Evolutionary conservation across 2,113 vertebrate genomes (phyloP), one percentile per base, ranked within the genome.

Genomic region (Phyllostomus hastatus): DNA sequence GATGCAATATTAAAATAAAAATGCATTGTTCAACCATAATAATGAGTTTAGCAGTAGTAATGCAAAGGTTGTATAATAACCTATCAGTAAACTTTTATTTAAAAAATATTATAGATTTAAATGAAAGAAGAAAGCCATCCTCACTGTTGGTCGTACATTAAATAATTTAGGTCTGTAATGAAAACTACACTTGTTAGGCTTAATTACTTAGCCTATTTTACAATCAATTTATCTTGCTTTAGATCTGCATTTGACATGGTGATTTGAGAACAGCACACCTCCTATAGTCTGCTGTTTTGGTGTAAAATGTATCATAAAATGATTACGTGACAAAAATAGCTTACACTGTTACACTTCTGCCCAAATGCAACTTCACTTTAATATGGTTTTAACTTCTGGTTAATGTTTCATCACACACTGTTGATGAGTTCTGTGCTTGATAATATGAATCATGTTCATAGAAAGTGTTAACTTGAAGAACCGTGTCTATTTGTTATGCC

Each of bases 351-450:
- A 15, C 1, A 43, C 83, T 96, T 73, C 26, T 90, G 22, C 26
- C 43, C 12, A 75, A 48, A 19, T 91, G 93, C 20, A 97, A 86
- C 9, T 91, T 72, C 70, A 4, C 11, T 81, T 46, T 83, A 70
- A 81, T 84, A 84, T 43, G 69, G 88, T 48, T 95, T 96, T 93
- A 91, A n/a, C 46, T 61, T 35, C 94, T 97, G 90, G 98, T 97
- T 93, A 98, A 97, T 97, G 57, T 90, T 90, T 76, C 92, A 10
- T 96, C 94, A 96, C 93, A 97, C 75, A 75, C 9, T 93, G 82
- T 76, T 97, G 96, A 76, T 90, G 87, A 96, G 96, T 97, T 86
- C 43, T 94, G 9, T 72, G 14, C 26, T 67, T 88, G 41, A 72
- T 88, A 97, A 92, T 33, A 97, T 80, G 54, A 97, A 96, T 92